phyloP scores from a whole-genome alignment of 2,888 invertebrate genomes.

The Amphipoea lucens region DNA sequence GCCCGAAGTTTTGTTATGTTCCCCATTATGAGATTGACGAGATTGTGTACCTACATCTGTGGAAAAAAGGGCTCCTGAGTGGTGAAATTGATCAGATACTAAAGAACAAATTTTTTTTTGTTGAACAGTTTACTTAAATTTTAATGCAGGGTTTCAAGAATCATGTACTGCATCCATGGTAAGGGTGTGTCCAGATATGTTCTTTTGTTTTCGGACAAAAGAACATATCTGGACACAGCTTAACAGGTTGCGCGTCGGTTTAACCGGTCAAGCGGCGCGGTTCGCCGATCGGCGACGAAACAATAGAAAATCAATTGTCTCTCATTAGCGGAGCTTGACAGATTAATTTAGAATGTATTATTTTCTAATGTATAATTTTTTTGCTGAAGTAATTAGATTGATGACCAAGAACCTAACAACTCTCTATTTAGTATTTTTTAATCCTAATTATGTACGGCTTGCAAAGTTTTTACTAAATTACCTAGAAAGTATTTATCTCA shows the following conservation, averaged over 20 bases:
- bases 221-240: no score
- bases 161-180: no score
- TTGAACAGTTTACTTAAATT: no score
- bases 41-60: no score
- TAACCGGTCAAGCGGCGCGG: background rate
- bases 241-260: background rate
- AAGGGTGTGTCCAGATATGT: no score
- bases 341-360: background rate
- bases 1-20: background rate
- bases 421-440: slow-evolving; percentile 16
- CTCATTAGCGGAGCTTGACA: no score
- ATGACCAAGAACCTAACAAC: background rate
- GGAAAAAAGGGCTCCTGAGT: background rate
- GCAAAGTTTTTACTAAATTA: slow-evolving; percentile 15
- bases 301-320: no score
- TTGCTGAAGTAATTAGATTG: slow-evolving; percentile 11
- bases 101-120: background rate
- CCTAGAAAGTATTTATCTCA: slow-evolving; percentile 46
- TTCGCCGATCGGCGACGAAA: no score
- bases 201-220: no score
- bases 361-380: slow-evolving; percentile 4
- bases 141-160: no score
- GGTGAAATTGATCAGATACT: slow-evolving; percentile 6
- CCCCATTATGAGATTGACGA: background rate
- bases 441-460: slow-evolving; percentile 25